Evolutionary conservation across 2,888 invertebrate genomes (phyloP), one percentile per base, ranked within the genome.

Genomic region (Stomorhina lunata): DNA sequence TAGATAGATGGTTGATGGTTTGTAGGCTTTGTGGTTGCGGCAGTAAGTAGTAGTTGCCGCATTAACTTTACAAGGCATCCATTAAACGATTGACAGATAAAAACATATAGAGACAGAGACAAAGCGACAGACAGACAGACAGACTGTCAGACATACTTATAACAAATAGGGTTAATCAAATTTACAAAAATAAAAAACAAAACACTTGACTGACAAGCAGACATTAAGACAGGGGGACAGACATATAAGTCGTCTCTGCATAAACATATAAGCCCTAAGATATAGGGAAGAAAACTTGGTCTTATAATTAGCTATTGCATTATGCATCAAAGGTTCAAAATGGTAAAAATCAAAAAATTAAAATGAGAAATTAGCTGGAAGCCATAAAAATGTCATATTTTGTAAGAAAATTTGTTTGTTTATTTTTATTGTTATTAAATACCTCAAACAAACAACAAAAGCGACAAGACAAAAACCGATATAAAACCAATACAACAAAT

Each of bases 341-440:
- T 37, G 20, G n/a, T 27, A 32, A 4, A 61, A 17, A 43, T n/a
- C 27, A 73, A 27, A 73, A 20, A 20, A 37, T 48, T 27, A 43
- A 25, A 72, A 37, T 76, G 34, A 50, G 22, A 77, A 53, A 69
- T 77, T 80, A 50, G 59, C 50, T 73, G 66, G 72, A 79, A 79
- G 66, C 72, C 72, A 79, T 79, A 72, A 66, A 78, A 78, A 22
- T 34, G 37, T 50, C 37, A 59, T 65, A 65, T 72, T 65, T 78
- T 72, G 71, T 72, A 79, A 71, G 48, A 78, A 65, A 78, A 27
- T 63, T 69, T 32, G 15, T 32, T 27, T 17, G 0, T 12, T n/a
- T 17, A 34, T 32, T 57, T 69, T 27, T 72, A 57, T 45, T 34
- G 15, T 9, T 48, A 45, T 57, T 59, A 34, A 59, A 59, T 59